Conservation (phyloP, 2,797 vertebrate species). For the Mionectes olivaceus region DNA sequence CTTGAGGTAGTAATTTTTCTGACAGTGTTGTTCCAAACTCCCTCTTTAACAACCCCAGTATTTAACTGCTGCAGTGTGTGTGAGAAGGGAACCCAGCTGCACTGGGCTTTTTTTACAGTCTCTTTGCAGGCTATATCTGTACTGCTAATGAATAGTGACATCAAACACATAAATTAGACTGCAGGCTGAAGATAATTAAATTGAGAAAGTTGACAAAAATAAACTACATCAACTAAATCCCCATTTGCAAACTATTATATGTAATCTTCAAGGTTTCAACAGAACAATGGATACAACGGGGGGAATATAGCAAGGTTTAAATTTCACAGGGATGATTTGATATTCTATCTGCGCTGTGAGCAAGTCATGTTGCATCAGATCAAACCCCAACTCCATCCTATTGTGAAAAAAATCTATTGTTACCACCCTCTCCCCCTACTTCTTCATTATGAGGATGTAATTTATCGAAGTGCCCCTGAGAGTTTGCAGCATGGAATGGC, state of each 20-base stretch:
- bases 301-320: conserved; percentile 61
- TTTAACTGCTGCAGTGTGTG: background rate
- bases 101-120: background rate
- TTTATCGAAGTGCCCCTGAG: conserved; percentile 39
- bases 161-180: conserved; percentile 62
- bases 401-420: conserved; percentile 24
- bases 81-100: background rate
- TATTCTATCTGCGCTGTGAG: conserved; percentile 62
- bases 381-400: conserved; percentile 63
- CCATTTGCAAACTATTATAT: conserved; percentile 58
- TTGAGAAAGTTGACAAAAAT: conserved; percentile 59
- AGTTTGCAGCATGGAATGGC: conserved; percentile 34
- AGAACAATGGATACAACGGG: conserved; percentile 46
- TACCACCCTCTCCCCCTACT: conserved; percentile 10
- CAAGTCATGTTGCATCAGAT: conserved; percentile 72
- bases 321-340: conserved; percentile 65
- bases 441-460: conserved; percentile 64
- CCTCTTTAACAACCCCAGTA: background rate
- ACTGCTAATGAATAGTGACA: conserved; percentile 53
- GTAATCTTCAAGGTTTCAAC: background rate
- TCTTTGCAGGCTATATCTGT: conserved; percentile 14
- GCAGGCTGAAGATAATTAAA: conserved; percentile 46
- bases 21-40: background rate
- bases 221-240: conserved; percentile 48
- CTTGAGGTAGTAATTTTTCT: conserved; percentile 8